These are phyloP conservation scores for Ommatoiulus sabulosus DNA, from an alignment of 2,888 invertebrate species.

Conservation along the genomic window DNA sequence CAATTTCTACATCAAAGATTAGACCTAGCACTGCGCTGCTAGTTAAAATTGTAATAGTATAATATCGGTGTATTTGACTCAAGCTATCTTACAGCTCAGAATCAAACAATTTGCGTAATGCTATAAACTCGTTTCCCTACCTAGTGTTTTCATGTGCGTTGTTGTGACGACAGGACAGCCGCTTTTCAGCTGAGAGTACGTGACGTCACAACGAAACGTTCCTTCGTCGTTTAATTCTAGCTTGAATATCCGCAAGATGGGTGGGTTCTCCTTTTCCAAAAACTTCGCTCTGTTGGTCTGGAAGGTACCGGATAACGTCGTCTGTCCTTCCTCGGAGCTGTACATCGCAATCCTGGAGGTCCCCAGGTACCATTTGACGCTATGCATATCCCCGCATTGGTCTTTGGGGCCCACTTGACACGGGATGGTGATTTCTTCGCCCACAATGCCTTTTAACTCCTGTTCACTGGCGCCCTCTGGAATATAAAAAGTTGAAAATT, in stretches of 20 bases:
- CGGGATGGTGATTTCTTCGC: slow-evolving; percentile 50
- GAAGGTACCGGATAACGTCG: slow-evolving; percentile 49
- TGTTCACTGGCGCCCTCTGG: not conserved
- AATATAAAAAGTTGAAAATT: not conserved
- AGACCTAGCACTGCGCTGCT: no score
- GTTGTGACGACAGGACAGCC: slow-evolving; percentile 85
- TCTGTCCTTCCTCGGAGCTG: slow-evolving; percentile 51
- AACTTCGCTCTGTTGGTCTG: slow-evolving; percentile 56
- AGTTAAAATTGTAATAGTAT: no score
- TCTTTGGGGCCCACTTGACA: slow-evolving; percentile 55
- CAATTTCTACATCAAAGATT: no score
- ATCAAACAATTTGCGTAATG: no score
- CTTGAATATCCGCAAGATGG: slow-evolving; percentile 53
- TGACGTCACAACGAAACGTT: slow-evolving; percentile 68
- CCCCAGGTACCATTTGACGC: slow-evolving; percentile 58
- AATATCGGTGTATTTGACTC: no score
- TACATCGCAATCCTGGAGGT: slow-evolving; percentile 55
- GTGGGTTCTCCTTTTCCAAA: slow-evolving; percentile 57
- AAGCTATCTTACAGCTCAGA: no score
- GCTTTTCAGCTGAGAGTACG: slow-evolving; percentile 82
- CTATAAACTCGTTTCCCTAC: no score
- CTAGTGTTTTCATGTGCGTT: slow-evolving; percentile 81
- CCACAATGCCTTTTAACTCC: slow-evolving; percentile 55
- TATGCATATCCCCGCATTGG: slow-evolving; percentile 58
- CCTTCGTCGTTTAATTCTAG: slow-evolving; percentile 57